Evolutionary conservation across 1,140 invertebrate genomes (phyloP).

Genomic region (Anastrepha ludens): DNA sequence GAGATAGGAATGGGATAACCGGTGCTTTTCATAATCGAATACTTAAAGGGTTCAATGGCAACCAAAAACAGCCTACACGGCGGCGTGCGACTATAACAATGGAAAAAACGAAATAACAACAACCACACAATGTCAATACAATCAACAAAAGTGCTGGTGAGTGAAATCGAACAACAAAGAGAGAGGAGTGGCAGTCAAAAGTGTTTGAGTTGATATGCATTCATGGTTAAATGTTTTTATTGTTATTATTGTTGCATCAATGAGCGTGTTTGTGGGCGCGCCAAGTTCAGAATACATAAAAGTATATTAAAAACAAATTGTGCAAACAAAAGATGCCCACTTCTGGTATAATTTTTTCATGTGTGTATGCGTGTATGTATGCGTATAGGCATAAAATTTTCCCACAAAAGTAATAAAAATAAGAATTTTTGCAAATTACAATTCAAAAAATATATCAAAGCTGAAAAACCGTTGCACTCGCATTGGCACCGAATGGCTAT

Average conservation of each 20-base stretch:
- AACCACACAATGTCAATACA: not conserved
- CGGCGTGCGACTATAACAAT: not conserved
- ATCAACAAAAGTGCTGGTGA: not conserved
- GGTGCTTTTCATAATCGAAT: conserved; percentile 41
- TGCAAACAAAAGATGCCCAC: conserved; percentile 15
- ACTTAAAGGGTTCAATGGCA: conserved; percentile 45
- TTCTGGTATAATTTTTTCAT: not conserved
- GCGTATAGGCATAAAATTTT: not conserved
- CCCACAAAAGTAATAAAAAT: conserved; percentile 2
- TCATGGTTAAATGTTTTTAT: not conserved
- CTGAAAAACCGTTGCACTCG: not conserved
- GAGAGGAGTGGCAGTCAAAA: not conserved
- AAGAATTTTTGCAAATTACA: conserved; percentile 9
- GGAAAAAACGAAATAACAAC: not conserved
- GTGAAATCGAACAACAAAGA: not conserved
- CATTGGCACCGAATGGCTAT: conserved; percentile 1
- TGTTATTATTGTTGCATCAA: not conserved
- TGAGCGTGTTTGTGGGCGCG: not conserved
- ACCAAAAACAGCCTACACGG: not conserved
- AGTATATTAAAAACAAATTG: conserved; percentile 46
- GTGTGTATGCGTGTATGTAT: not conserved
- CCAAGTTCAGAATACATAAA: conserved; percentile 3
- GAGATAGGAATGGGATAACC: conserved; percentile 22
- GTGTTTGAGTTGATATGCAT: not conserved
- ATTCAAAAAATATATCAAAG: not conserved